These are phyloP conservation scores for Phaonia tiefii DNA, from an alignment of 2,888 invertebrate genomes.

Conservation along the genomic window DNA sequence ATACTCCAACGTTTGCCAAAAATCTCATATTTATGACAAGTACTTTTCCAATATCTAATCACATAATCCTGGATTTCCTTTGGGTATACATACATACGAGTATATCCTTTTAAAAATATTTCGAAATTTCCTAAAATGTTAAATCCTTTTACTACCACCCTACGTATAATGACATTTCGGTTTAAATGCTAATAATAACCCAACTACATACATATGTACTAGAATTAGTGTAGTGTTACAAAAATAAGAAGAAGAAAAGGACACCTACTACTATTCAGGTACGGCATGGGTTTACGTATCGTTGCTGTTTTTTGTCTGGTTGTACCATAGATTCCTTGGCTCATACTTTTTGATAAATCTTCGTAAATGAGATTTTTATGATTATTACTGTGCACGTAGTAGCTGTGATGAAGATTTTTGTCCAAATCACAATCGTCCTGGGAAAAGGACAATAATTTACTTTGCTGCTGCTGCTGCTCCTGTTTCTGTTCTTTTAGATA, in stretches of 20 bases:
- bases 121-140: neutral
- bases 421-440: conserved; percentile 28
- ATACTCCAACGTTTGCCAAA: no score
- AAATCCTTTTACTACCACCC: conserved; percentile 19
- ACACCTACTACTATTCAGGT: conserved; percentile 77
- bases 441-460: neutral
- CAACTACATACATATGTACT: no score
- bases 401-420: conserved; percentile 7
- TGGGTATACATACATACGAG: no score
- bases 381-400: conserved; percentile 23
- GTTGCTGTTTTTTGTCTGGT: conserved; percentile 76
- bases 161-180: no score
- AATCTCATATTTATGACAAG: no score
- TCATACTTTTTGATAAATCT: conserved; percentile 49
- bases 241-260: conserved; percentile 14
- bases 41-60: no score
- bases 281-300: conserved; percentile 77
- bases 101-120: no score
- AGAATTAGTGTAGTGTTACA: neutral
- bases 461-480: conserved; percentile 38
- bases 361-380: conserved; percentile 51
- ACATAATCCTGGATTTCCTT: no score
- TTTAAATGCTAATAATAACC: no score
- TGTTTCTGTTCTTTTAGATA: conserved; percentile 66
- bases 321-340: conserved; percentile 74